phyloP scores from a whole-genome alignment of 2,113 vertebrate genomes.

The Maccullochella peelii region DNA sequence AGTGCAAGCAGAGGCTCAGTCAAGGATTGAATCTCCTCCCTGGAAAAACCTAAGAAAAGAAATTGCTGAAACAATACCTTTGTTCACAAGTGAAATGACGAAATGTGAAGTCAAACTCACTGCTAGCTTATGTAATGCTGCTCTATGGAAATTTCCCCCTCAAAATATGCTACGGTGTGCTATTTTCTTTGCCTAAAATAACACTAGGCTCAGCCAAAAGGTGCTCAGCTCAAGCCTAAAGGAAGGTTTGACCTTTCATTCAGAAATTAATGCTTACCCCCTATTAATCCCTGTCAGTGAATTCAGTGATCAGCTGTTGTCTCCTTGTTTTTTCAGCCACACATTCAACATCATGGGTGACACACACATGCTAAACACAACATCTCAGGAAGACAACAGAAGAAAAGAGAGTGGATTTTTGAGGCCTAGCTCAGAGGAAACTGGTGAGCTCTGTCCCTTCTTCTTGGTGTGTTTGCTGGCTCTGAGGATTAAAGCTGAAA shows the following conservation, averaged over 20 bases:
- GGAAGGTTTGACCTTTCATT: background rate
- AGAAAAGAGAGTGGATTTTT: background rate
- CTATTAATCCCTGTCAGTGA: background rate
- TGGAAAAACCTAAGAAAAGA: background rate
- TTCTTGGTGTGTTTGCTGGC: background rate
- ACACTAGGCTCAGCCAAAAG: background rate
- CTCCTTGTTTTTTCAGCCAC: background rate
- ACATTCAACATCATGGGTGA: background rate
- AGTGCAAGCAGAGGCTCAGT: background rate
- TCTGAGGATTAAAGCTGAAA: slow-evolving; percentile 7
- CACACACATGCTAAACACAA: background rate
- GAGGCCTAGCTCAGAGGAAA: background rate
- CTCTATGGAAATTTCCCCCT: background rate
- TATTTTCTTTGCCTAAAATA: too few species aligned
- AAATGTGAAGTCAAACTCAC: background rate
- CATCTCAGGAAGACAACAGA: background rate
- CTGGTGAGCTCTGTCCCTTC: background rate
- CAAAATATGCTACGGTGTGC: background rate
- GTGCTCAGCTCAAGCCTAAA: background rate
- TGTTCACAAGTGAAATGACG: slow-evolving; percentile 3
- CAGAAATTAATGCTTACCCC: too few species aligned
- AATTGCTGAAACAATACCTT: background rate
- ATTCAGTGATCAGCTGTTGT: background rate
- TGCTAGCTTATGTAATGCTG: background rate
- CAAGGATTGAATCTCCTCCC: background rate